Evolutionary conservation across 2,113 vertebrate species (phyloP).

Genomic region (Elephantulus edwardii): DNA sequence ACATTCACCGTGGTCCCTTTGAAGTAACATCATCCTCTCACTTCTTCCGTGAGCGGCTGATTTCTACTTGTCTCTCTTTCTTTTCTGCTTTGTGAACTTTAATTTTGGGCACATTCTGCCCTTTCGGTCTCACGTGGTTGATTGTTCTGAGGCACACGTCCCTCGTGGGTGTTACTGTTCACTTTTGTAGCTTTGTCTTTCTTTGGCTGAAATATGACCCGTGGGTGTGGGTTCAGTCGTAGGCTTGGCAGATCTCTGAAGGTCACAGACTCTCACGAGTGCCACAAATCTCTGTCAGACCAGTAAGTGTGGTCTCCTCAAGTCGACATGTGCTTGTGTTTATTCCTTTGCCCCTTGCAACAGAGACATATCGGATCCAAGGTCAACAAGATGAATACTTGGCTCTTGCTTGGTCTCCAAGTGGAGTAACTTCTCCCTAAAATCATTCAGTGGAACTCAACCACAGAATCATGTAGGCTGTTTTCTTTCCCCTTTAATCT

Average conservation of each 20-base stretch:
- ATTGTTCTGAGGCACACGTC: too few species aligned
- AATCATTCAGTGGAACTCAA: too few species aligned
- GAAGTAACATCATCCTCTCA: background rate
- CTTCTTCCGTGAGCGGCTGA: background rate
- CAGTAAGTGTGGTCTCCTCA: too few species aligned
- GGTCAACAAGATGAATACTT: accelerated
- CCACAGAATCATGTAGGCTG: too few species aligned
- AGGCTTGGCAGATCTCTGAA: background rate
- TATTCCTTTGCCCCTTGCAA: background rate
- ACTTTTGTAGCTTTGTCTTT: background rate
- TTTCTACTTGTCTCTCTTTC: background rate
- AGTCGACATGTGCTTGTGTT: background rate
- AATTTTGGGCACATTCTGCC: too few species aligned
- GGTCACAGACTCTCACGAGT: background rate
- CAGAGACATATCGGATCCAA: background rate
- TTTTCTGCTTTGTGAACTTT: too few species aligned
- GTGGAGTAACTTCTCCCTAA: background rate
- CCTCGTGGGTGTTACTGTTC: background rate
- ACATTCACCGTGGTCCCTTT: background rate
- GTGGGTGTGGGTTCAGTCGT: background rate
- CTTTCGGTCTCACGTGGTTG: too few species aligned
- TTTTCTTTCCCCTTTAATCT: background rate
- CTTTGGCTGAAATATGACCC: background rate
- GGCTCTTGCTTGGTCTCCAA: background rate
- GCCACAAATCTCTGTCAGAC: too few species aligned